Conservation (phyloP, 2,113 vertebrate genomes). For the Pantherophis guttatus region DNA sequence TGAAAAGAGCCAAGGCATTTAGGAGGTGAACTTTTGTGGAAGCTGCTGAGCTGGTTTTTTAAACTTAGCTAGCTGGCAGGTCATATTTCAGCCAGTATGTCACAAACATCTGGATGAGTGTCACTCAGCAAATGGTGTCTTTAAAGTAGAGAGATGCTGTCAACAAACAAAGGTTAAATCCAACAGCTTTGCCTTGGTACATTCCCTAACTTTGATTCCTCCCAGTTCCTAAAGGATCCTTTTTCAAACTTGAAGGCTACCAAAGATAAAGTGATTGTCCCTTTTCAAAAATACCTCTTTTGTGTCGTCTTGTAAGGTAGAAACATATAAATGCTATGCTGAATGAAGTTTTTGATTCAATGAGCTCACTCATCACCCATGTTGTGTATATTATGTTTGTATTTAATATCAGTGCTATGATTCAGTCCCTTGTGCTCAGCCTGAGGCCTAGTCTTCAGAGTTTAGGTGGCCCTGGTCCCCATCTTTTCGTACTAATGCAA, state of each 20-base stretch:
- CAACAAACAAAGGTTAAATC: neutral
- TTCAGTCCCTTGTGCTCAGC: neutral
- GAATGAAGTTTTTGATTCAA: constrained; percentile 35
- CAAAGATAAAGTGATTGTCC: neutral
- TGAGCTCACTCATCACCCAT: neutral
- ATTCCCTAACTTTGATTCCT: neutral
- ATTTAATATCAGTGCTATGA: neutral
- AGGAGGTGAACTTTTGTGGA: neutral
- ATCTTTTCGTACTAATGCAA: neutral
- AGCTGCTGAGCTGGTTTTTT: neutral
- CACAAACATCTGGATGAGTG: neutral
- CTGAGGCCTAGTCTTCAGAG: neutral
- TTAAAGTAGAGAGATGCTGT: neutral
- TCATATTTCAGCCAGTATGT: neutral
- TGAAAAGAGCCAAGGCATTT: neutral
- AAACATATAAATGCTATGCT: constrained; percentile 41
- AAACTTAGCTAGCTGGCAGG: neutral
- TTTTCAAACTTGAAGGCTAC: neutral
- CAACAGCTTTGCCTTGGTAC: neutral
- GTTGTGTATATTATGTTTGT: neutral
- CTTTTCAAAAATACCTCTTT: neutral
- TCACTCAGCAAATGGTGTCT: neutral
- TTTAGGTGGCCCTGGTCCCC: neutral
- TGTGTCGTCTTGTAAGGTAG: neutral
- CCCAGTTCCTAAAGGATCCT: neutral